Conservation (phyloP, 1,140 invertebrate species). For the Globodera ellingtonae region DNA sequence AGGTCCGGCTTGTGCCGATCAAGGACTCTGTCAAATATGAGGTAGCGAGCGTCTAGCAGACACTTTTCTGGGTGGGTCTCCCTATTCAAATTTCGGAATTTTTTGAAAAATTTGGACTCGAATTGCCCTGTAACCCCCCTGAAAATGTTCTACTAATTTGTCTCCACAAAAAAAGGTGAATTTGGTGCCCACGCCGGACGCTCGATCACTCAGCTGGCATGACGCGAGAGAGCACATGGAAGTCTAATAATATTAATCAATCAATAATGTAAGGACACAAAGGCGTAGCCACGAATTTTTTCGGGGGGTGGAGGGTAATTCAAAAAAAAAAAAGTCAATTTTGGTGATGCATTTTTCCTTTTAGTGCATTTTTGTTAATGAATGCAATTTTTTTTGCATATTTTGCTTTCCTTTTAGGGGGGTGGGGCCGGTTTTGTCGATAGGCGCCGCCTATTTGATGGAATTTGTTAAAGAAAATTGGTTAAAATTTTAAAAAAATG, state of each 20-base stretch:
- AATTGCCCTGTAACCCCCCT: background rate
- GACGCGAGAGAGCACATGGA: slow-evolving; percentile 28
- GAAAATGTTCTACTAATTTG: background rate
- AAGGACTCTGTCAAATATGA: slow-evolving; percentile 27
- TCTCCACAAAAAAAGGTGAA: background rate
- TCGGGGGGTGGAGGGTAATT: too few species aligned
- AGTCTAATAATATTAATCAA: background rate
- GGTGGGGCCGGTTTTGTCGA: too few species aligned
- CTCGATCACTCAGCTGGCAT: slow-evolving; percentile 2
- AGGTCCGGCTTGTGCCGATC: background rate
- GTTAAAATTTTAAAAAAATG: too few species aligned
- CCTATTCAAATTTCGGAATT: background rate
- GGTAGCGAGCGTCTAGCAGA: background rate
- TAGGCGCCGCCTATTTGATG: too few species aligned
- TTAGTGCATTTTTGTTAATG: too few species aligned
- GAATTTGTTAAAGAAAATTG: too few species aligned
- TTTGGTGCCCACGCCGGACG: slow-evolving; percentile 22
- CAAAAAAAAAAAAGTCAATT: too few species aligned
- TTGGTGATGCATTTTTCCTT: too few species aligned
- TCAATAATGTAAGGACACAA: too few species aligned
- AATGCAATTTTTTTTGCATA: too few species aligned
- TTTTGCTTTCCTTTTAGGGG: too few species aligned
- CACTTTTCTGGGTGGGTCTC: background rate
- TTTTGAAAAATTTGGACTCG: background rate
- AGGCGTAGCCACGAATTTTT: too few species aligned